A percentile compares a stretch with the other conserved stretches of the same genome.
Evolutionary conservation across 2,113 vertebrate genomes (phyloP).

Genomic region (Mellivora capensis): DNA sequence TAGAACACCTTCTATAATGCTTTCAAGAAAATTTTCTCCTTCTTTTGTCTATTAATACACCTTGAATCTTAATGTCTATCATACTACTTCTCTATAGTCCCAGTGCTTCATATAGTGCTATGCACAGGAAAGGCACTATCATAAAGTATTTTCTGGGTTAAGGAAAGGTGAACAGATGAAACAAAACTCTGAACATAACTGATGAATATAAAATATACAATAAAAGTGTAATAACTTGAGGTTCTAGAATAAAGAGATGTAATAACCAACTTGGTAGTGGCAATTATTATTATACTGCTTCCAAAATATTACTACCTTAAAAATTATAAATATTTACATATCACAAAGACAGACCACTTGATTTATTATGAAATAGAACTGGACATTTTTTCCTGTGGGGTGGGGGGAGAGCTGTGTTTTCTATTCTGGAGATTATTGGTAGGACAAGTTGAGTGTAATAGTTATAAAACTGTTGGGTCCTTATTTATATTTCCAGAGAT

Average conservation of each 20-base stretch:
- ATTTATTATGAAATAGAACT: background rate
- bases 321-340: background rate
- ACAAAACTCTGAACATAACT: background rate
- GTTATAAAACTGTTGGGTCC: background rate
- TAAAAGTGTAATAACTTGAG: background rate
- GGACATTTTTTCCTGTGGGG: background rate
- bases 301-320: background rate
- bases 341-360: background rate
- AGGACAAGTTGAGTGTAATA: background rate
- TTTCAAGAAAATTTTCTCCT: background rate
- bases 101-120: background rate
- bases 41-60: background rate
- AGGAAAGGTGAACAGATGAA: background rate
- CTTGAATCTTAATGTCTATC: background rate
- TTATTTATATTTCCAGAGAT: background rate
- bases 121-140: background rate
- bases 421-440: background rate
- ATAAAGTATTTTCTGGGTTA: background rate
- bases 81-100: background rate
- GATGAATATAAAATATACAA: background rate
- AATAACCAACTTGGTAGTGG: background rate
- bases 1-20: background rate
- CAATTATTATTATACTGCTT: background rate
- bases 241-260: background rate
- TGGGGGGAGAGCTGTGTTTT: background rate